phyloP scores from a whole-genome alignment of 2,113 vertebrate genomes.

The Microcebus tavaratra region DNA sequence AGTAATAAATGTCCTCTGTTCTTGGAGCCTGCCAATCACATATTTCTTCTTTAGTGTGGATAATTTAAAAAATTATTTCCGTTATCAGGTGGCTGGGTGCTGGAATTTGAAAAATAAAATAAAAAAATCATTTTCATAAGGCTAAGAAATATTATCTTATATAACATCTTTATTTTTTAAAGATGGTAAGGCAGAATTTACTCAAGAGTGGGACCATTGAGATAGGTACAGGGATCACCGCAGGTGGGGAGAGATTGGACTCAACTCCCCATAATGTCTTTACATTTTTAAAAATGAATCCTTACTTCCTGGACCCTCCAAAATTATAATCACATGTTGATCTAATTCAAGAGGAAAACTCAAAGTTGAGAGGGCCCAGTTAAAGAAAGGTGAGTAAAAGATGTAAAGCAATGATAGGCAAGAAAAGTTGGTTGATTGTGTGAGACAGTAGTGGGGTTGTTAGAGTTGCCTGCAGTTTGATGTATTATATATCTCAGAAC shows the following conservation, averaged over 20 bases:
- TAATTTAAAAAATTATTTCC: constrained; percentile 39
- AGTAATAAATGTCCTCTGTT: constrained; percentile 13
- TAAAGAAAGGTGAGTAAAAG: not conserved
- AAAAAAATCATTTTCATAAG: constrained; percentile 31
- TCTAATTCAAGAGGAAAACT: constrained; percentile 5
- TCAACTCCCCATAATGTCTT: not conserved
- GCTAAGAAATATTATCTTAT: not conserved
- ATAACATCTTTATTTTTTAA: not conserved
- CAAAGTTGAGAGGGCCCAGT: not conserved
- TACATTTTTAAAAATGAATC: not conserved
- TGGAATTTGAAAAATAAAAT: no score
- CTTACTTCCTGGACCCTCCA: not conserved
- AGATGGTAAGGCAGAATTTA: not conserved
- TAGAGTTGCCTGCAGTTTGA: not conserved
- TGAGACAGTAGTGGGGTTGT: not conserved
- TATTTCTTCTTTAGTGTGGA: not conserved
- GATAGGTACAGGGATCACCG: not conserved
- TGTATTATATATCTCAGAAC: not conserved
- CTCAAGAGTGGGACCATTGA: not conserved
- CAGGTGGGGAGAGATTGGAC: not conserved
- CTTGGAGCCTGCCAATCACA: not conserved
- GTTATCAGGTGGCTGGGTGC: not conserved
- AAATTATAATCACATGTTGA: not conserved
- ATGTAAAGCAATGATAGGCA: not conserved
- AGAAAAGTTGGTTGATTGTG: not conserved